Evolutionary conservation across 2,888 invertebrate species (phyloP), one percentile per base, ranked within the genome.

Genomic region (Cheilosia vulpina): DNA sequence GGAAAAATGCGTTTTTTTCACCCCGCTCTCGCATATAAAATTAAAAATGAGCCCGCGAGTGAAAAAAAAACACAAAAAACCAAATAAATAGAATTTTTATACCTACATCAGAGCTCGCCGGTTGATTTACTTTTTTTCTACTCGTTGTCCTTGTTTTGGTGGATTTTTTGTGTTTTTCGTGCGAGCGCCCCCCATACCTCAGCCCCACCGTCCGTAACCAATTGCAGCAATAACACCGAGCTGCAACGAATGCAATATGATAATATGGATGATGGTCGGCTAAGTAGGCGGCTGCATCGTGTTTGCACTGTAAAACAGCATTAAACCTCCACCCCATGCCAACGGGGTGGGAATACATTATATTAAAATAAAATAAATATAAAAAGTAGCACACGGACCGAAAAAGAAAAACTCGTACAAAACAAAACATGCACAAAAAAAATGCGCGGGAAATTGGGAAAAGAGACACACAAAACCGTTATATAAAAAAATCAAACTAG

Each of bases 381-480:
- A 87, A 79, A 71, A 83, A 87, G 82, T 82, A 87, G 80, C 69
- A 80, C 81, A 81, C 87, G 79, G 68, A 65, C n/a, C 57, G 47
- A 53, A 52, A 68, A 41, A 65, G 81, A 87, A 81, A 84, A 69
- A 79, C 73, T n/a, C 19, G 3, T 41, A 34, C 83, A 65, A 63
- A 90, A 88, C 88, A 89, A 89, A 88, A 89, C 88, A 89, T 50
- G 62, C 41, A 69, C 89, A 90, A 88, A 90, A 88, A 72, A 87
- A 79, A 57, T 79, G 63, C 79, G 84, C 50, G 52, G 45, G 66
- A 85, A 80, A 77, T 85, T 77, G 85, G 80, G 52, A 85, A 85
- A 85, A 85, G 81, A 85, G 81, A 85, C 77, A 85, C 68, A 85
- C 85, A 80, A 85, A 85, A 85, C 76, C 58, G 85, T 85, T 81